These are phyloP conservation scores for Chrysochloris asiatica DNA, from an alignment of 2,113 vertebrate genomes.

Conservation along the genomic window DNA sequence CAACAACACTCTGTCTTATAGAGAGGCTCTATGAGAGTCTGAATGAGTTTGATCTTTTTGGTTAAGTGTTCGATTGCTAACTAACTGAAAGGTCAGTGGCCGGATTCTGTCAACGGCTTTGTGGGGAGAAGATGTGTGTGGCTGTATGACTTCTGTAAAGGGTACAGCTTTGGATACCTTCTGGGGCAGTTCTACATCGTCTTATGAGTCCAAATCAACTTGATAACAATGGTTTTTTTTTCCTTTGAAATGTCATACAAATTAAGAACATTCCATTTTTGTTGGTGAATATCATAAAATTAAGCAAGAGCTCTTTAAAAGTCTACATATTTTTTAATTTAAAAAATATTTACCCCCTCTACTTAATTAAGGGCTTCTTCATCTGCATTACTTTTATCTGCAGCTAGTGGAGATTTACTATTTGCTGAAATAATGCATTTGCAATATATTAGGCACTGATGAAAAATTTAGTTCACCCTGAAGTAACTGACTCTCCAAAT, in stretches of 20 bases:
- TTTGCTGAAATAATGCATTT: constrained; percentile 47
- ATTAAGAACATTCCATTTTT: neutral
- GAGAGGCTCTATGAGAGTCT: no score
- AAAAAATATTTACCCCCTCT: neutral
- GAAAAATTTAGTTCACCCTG: constrained; percentile 59
- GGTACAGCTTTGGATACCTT: neutral
- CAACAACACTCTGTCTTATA: no score
- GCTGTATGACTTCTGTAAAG: neutral
- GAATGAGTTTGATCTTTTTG: no score
- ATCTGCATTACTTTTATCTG: neutral
- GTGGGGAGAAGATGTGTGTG: neutral
- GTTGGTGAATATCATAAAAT: neutral
- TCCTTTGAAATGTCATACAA: neutral
- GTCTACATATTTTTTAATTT: neutral
- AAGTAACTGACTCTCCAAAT: constrained; percentile 62
- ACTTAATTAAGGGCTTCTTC: neutral
- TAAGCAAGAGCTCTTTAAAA: neutral
- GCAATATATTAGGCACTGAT: constrained; percentile 34
- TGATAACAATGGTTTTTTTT: neutral
- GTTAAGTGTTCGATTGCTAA: no score
- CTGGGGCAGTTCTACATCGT: neutral
- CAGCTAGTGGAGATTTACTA: neutral
- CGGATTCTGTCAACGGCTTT: no score
- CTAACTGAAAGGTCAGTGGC: no score
- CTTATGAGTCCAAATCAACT: neutral